These are phyloP conservation scores for Apocrypta bakeri DNA, from an alignment of 1,140 invertebrate species.

Conservation along the genomic window DNA sequence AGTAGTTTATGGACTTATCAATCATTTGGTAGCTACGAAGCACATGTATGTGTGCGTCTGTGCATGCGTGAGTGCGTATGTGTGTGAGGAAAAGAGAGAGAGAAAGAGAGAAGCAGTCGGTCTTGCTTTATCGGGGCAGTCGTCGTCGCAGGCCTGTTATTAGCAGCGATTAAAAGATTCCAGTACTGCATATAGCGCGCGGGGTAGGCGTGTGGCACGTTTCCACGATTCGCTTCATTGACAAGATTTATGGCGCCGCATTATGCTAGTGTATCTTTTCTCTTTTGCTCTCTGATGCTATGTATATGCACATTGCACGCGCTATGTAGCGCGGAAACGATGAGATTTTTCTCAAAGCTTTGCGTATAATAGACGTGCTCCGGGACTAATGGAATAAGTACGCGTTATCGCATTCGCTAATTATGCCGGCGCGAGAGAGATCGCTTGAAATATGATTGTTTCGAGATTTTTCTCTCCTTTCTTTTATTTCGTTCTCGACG, in stretches of 20 bases:
- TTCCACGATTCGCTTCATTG: slow-evolving; percentile 71
- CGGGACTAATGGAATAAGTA: not conserved
- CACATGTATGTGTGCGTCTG: not conserved
- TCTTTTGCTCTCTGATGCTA: not conserved
- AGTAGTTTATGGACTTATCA: slow-evolving; percentile 74
- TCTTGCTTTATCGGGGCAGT: slow-evolving; percentile 49
- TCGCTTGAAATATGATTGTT: slow-evolving; percentile 27
- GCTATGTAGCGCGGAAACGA: slow-evolving; percentile 3
- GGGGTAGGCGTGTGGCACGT: slow-evolving; percentile 55
- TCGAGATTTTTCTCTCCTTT: too few species aligned
- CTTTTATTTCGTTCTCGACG: not conserved
- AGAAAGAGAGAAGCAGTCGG: not conserved
- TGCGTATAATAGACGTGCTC: too few species aligned
- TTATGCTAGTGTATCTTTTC: not conserved
- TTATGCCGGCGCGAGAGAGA: not conserved
- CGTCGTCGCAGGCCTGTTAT: slow-evolving; percentile 68
- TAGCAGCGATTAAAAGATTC: slow-evolving; percentile 74
- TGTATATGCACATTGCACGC: not conserved
- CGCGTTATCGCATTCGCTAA: not conserved
- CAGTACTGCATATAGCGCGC: slow-evolving; percentile 54
- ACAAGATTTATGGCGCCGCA: slow-evolving; percentile 66
- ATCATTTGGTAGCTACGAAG: slow-evolving; percentile 70
- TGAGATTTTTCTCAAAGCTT: not conserved
- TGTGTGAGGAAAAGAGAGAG: not conserved
- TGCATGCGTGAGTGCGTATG: not conserved